Conservation (phyloP, 2,888 invertebrate genomes). For the Azorinus chamasolen region DNA sequence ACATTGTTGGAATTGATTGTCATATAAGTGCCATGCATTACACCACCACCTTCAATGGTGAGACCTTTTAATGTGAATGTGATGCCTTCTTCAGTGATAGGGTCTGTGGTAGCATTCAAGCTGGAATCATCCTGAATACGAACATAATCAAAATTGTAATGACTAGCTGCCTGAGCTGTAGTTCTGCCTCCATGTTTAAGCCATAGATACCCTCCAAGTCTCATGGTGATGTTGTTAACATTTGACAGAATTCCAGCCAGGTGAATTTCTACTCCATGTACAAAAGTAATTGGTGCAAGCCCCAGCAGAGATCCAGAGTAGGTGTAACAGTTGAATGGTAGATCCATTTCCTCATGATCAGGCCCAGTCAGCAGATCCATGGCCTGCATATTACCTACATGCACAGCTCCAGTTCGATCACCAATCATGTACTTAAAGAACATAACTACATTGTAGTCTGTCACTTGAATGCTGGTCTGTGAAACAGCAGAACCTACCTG, state of each 20-base stretch:
- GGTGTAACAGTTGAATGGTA: constrained; percentile 77
- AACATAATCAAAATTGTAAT: constrained; percentile 70
- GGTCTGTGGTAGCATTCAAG: constrained; percentile 75
- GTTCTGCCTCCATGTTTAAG: constrained; percentile 77
- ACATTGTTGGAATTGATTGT: constrained; percentile 72
- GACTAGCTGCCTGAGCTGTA: constrained; percentile 55
- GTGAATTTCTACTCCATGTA: constrained; percentile 79
- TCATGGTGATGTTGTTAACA: constrained; percentile 74
- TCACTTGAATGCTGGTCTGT: constrained; percentile 17
- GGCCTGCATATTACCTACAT: constrained; percentile 70
- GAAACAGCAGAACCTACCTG: constrained; percentile 42
- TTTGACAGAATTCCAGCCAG: constrained; percentile 74
- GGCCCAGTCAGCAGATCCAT: constrained; percentile 65
- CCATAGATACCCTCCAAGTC: constrained; percentile 78
- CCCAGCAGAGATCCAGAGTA: constrained; percentile 73
- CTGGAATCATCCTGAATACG: constrained; percentile 73
- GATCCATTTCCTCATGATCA: constrained; percentile 73
- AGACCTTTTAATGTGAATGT: constrained; percentile 65
- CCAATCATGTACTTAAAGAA: constrained; percentile 82
- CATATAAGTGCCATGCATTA: constrained; percentile 73
- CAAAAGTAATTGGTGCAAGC: constrained; percentile 74
- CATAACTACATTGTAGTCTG: constrained; percentile 66
- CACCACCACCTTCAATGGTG: constrained; percentile 77
- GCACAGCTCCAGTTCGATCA: constrained; percentile 78
- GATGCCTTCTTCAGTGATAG: constrained; percentile 72